These are phyloP conservation scores for Heteractis magnifica DNA, from an alignment of 92 coral and sea anemone genomes.

Conservation along the genomic window DNA sequence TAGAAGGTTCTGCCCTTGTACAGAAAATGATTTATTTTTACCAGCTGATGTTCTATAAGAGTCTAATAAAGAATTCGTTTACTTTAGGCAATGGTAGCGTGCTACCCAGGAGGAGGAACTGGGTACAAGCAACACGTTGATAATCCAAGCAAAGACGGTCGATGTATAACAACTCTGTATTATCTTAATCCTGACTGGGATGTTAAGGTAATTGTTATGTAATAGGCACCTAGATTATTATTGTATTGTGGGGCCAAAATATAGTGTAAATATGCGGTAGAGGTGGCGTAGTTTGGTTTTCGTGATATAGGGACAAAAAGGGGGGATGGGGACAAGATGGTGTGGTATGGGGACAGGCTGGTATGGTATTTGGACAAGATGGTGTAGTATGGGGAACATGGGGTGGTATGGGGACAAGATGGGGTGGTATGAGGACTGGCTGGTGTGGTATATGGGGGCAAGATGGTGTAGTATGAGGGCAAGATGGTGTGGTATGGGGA, in stretches of 20 bases:
- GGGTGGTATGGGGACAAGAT: background rate
- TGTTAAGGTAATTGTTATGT: conserved; percentile 39
- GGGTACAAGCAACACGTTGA: conserved; percentile 88
- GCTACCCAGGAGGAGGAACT: conserved; percentile 87
- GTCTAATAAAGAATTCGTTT: background rate
- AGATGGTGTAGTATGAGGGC: background rate
- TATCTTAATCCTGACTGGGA: conserved; percentile 89
- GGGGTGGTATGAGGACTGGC: background rate
- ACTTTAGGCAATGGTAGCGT: conserved; percentile 93
- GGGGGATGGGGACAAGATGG: background rate
- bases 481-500: background rate
- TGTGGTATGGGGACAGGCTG: background rate
- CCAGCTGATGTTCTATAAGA: background rate
- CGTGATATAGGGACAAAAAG: too few species aligned
- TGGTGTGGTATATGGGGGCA: background rate
- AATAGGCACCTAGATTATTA: background rate
- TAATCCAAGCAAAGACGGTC: conserved; percentile 90
- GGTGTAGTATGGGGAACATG: background rate
- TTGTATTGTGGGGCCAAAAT: background rate
- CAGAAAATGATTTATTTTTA: background rate
- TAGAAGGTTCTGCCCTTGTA: too few species aligned
- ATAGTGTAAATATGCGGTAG: background rate
- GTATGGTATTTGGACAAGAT: background rate
- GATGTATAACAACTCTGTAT: conserved; percentile 90
- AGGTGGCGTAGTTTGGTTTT: too few species aligned